Base-by-base conservation (phyloP, 1,140 invertebrate genomes). In the Akabosia matsudoensis region DNA sequence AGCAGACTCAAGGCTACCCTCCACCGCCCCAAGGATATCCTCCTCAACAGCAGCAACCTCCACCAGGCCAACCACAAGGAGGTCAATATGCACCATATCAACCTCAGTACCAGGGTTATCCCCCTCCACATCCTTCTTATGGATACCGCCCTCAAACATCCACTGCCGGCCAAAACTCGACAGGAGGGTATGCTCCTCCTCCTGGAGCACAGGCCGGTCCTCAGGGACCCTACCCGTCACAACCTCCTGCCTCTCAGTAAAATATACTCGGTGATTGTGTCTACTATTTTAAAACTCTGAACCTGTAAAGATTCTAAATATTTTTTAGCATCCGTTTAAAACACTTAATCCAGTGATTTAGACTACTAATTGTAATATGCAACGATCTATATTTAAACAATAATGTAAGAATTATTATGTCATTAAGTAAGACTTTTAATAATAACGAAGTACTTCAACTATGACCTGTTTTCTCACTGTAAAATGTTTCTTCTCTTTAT, bases 41-140 rank as follows among this genome's bases (percentile, higher is more conserved):
- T 4, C 64, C 37, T 30, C 75, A 74, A 18, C 73, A 64, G 18
- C 71, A 67, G 30, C 76, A 76, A 37, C 76, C 75, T 74, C 61
- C 61, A 24, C 54, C 64, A 4, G 74, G 74, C 33, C 79, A 74
- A 54, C 45, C 76, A 22, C 79, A 78, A 70, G 54, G 64, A n/a
- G 79, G 70, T n/a, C 79, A 75, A 37, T 77, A 77, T 54, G 74
- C 76, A 51, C 76, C 74, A 7, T 80, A 78, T 70, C 76, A 76
- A 52, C 79, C 76, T 64, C 75, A 77, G 31, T 76, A 80, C 61
- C 79, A 80, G 78, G 75, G 75, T 2, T 76, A 76, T 74, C 72
- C 78, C 24, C 78, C 78, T 52, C 78, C 74, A 22, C 75, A 79
- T 72, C 72, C 72, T 26, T 71, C 54, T 70, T 79, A 79, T 51